A percentile compares a stretch with the other conserved stretches of the same genome.
Conservation (phyloP, 2,113 vertebrate species). For the Sula dactylatra region DNA sequence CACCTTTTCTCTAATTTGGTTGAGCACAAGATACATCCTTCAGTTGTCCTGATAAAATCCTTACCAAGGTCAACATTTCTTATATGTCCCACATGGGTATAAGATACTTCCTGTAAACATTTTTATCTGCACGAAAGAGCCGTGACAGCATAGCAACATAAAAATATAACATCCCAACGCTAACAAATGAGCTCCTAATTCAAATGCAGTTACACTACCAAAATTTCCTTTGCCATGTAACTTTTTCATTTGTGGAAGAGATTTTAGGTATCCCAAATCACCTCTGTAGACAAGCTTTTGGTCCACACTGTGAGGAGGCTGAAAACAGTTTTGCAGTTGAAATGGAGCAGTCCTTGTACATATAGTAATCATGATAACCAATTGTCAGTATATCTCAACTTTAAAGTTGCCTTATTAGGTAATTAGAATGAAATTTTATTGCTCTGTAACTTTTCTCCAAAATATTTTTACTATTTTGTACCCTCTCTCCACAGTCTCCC, state of each 20-base stretch:
- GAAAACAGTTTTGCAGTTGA: not conserved
- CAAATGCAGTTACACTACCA: not conserved
- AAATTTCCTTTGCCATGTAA: not conserved
- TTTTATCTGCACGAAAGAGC: not conserved
- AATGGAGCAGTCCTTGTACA: not conserved
- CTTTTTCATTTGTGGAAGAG: not conserved
- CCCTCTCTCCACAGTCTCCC: not conserved
- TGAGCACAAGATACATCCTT: not conserved
- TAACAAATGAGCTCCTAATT: not conserved
- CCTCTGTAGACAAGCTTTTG: not conserved
- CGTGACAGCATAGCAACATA: not conserved
- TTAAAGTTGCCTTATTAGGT: not conserved
- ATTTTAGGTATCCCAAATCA: not conserved
- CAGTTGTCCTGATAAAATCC: not conserved
- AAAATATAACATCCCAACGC: not conserved
- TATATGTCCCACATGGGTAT: not conserved
- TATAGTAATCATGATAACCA: rapidly evolving
- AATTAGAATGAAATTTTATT: not conserved
- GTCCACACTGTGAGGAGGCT: not conserved
- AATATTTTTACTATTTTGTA: not conserved
- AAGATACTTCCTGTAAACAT: not conserved
- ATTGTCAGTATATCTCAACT: not conserved
- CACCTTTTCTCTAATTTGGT: not conserved
- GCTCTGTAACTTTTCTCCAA: not conserved
- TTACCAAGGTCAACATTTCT: not conserved